phyloP scores from a whole-genome alignment of 2,113 vertebrate species.

The Gnathonemus longibarbis region DNA sequence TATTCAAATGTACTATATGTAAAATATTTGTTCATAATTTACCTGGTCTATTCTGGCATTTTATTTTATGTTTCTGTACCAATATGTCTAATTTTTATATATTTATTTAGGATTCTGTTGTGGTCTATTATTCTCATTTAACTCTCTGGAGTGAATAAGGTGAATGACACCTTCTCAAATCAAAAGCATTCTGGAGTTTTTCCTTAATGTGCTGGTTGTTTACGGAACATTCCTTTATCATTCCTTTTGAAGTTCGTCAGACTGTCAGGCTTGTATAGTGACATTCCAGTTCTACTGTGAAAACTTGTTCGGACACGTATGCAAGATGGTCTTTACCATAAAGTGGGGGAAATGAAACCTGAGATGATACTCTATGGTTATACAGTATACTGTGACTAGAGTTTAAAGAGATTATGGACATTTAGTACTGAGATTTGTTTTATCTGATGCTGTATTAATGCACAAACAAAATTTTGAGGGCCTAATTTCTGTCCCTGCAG shows the following conservation, averaged over 20 bases:
- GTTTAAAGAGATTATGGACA: not conserved
- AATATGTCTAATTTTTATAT: not conserved
- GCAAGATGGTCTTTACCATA: constrained; percentile 23
- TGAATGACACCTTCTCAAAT: not conserved
- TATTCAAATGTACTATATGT: not conserved
- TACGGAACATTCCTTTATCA: not conserved
- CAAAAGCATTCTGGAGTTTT: not conserved
- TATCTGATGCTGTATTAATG: not conserved
- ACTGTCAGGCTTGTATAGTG: constrained; percentile 42
- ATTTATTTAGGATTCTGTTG: not conserved
- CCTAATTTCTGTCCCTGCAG: not conserved
- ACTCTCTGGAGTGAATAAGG: not conserved
- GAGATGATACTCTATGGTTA: not conserved
- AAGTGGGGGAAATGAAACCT: not conserved
- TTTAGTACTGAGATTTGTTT: not conserved
- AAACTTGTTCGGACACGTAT: constrained; percentile 31
- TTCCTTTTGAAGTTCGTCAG: constrained; percentile 28
- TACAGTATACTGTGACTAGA: not conserved
- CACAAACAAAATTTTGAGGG: not conserved
- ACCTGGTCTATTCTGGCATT: not conserved
- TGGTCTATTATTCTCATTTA: not conserved
- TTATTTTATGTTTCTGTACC: not conserved
- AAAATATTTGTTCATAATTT: not conserved
- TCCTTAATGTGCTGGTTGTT: not conserved
- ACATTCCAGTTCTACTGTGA: constrained; percentile 49